Base-by-base conservation (phyloP, 2,888 invertebrate genomes). In the Mylabris sibirica region DNA sequence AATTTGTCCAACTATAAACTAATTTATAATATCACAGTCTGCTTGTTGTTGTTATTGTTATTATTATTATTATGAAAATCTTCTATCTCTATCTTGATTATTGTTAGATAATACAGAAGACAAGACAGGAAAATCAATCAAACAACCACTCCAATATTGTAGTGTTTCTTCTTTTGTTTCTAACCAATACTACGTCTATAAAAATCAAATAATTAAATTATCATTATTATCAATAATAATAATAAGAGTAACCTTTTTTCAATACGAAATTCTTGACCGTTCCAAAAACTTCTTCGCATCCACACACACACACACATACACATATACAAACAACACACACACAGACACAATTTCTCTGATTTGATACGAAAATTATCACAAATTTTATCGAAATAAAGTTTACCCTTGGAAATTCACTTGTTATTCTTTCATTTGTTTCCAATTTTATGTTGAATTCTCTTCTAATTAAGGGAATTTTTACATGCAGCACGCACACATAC, bases 11-110 rank as follows among this genome's bases (percentile, higher is more conserved):
- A 64, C 30, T 65, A 70, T 79, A 76, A 81, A 80, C 81, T 81
- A 80, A 81, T 74, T 74, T 81, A 6, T 81, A 82, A 81, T 82
- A 82, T 82, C 82, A 82, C 82, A 82, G 82, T 79, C 79, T 78
- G 80, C 8, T 79, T 79, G 66, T 69, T 65, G 20, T 49, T 49
- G 74, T 76, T 26, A 4, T 26, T 63, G 34, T 64, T 44, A 17
- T 60, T 60, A 61, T 59, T 61, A 69, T 72, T 69, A 74, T 79
- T 80, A 78, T 76, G 79, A 80, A 79, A 80, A 79, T 79, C 78
- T 73, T 30, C 30, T 60, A 20, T 26, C 30, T 30, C 9, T 60
- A 11, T 34, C 49, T 49, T 20, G 11, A 20, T 14, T 3, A 49
- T 14, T 12, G 30, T n/a, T 5, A 14, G 11, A 12, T 11, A 34